phyloP scores from a whole-genome alignment of 2,888 invertebrate genomes.

The Pelosia muscerda region DNA sequence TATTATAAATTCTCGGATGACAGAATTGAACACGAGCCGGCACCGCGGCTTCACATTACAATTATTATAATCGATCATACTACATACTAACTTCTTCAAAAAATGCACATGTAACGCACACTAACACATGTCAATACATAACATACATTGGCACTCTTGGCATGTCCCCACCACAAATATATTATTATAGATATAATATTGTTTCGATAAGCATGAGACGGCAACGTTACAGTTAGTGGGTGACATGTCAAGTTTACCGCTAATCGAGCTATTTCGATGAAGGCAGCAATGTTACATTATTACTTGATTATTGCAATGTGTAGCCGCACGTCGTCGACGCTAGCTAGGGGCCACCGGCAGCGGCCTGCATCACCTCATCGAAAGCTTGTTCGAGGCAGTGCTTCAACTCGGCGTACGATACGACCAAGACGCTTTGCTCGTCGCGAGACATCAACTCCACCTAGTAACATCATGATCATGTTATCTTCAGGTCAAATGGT shows the following conservation, averaged over 20 bases:
- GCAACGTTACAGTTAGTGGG: conserved; percentile 15
- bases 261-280: conserved; percentile 27
- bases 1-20: conserved; percentile 43
- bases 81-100: conserved; percentile 38
- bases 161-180: conserved; percentile 27
- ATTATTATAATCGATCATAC: conserved; percentile 35
- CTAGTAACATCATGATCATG: conserved; percentile 70
- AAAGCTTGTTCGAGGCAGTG: conserved; percentile 97
- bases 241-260: conserved; percentile 33
- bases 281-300: conserved; percentile 39
- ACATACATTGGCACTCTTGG: conserved; percentile 27
- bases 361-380: conserved; percentile 90
- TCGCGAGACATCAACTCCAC: conserved; percentile 98
- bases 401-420: conserved; percentile 97
- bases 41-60: conserved; percentile 47
- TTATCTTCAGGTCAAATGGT: neutral
- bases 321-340: conserved; percentile 22
- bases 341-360: conserved; percentile 56
- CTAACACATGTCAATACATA: conserved; percentile 28
- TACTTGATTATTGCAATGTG: conserved; percentile 46
- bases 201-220: conserved; percentile 20
- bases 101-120: conserved; percentile 37
- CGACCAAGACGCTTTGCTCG: conserved; percentile 98
- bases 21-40: conserved; percentile 48
- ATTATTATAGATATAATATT: conserved; percentile 7